A percentile compares a stretch with the other conserved stretches of the same genome.
Evolutionary conservation across 2,113 vertebrate species (phyloP).

Genomic region (Microcebus murinus): DNA sequence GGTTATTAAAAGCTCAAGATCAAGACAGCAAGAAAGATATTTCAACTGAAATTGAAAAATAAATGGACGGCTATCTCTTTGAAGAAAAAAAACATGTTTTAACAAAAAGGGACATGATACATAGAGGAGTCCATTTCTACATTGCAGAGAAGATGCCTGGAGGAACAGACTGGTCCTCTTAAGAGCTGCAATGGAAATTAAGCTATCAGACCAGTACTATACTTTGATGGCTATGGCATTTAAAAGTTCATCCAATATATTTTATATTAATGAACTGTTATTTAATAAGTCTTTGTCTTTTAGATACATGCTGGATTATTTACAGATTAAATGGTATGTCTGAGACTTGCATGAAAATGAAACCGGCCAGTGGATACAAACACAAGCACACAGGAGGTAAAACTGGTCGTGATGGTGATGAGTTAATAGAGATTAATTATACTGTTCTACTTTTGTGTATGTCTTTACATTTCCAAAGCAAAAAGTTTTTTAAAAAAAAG

Average conservation of each 20-base stretch:
- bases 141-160: not conserved
- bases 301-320: constrained; percentile 36
- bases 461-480: constrained; percentile 16
- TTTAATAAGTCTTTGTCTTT: not conserved
- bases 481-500: not conserved
- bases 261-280: not conserved
- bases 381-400: not conserved
- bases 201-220: not conserved
- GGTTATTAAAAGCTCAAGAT: not conserved
- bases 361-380: not conserved
- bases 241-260: not conserved
- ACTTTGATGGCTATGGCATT: not conserved
- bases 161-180: not conserved
- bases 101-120: not conserved
- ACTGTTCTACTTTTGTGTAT: not conserved
- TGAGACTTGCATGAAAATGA: constrained; percentile 3
- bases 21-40: not conserved
- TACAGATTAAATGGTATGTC: constrained; percentile 17
- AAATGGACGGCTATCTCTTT: not conserved
- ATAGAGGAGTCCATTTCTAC: not conserved
- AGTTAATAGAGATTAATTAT: not conserved
- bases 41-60: not conserved
- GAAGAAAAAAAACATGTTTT: not conserved
- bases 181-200: not conserved
- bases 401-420: not conserved